These are phyloP conservation scores for Pelecanoides urinatrix DNA, from an alignment of 2,113 vertebrate species.

Conservation along the genomic window DNA sequence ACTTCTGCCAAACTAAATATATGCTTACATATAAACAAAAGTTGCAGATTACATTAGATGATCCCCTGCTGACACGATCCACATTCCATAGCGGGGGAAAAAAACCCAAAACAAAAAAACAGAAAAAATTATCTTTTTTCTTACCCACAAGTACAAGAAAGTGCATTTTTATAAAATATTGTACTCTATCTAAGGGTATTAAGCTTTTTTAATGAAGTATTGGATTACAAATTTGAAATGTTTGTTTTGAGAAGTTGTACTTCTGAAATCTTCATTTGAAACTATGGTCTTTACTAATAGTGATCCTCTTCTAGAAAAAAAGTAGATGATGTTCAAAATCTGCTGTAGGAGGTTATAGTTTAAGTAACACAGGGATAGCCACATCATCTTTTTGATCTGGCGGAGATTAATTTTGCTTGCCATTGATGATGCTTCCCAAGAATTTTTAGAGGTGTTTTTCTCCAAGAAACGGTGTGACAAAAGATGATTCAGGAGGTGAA, in stretches of 20 bases:
- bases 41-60: neutral
- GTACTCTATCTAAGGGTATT: neutral
- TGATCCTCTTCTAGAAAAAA: neutral
- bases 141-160: neutral
- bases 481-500: neutral
- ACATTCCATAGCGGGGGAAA: neutral
- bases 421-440: neutral
- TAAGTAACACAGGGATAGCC: neutral
- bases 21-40: neutral
- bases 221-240: neutral
- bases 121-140: neutral
- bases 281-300: neutral
- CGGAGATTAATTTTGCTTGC: neutral
- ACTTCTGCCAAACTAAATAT: conserved; percentile 30
- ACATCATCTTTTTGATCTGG: neutral
- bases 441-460: neutral
- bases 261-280: neutral
- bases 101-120: neutral
- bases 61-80: neutral
- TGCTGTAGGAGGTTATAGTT: neutral
- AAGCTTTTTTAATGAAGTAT: neutral
- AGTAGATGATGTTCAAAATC: neutral
- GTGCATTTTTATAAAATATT: neutral
- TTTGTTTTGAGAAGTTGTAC: neutral
- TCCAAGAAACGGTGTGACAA: neutral